Evolutionary conservation across 2,113 vertebrate genomes (phyloP).

Genomic region (Seriola quinqueradiata): DNA sequence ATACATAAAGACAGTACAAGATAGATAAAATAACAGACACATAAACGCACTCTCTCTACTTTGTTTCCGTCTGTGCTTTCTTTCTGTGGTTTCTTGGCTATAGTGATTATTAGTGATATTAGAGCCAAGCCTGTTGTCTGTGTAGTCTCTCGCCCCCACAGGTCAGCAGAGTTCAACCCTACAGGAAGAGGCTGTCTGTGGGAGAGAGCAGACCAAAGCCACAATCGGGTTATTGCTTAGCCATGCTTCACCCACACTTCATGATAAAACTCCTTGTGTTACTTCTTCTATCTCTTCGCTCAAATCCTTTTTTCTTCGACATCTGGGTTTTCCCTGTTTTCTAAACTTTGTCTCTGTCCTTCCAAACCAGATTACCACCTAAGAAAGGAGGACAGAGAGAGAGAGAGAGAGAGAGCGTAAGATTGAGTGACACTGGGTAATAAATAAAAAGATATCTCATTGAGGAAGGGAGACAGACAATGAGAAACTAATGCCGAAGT

Average conservation of each 20-base stretch:
- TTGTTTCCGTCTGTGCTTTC: slow-evolving; percentile 1
- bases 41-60: slow-evolving; percentile 19
- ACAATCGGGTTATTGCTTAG: slow-evolving; percentile 45
- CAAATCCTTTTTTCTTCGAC: background rate
- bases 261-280: slow-evolving; percentile 43
- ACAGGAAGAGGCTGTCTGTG: slow-evolving; percentile 64
- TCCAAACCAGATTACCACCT: background rate
- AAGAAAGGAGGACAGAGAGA: background rate
- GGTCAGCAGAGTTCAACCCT: slow-evolving; percentile 52
- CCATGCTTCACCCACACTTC: slow-evolving; percentile 36
- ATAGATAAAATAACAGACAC: slow-evolving; percentile 17
- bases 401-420: background rate
- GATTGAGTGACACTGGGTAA: slow-evolving; percentile 10
- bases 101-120: slow-evolving; percentile 62
- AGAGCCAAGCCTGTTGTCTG: slow-evolving; percentile 39
- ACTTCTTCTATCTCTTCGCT: background rate
- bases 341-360: background rate
- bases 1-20: slow-evolving; percentile 11
- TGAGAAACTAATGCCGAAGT: slow-evolving; percentile 19
- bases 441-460: slow-evolving; percentile 21
- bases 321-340: background rate
- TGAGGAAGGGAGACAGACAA: slow-evolving; percentile 11
- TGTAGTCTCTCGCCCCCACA: slow-evolving; percentile 41
- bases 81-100: slow-evolving; percentile 42
- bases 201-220: slow-evolving; percentile 47